Evolutionary conservation across 2,888 invertebrate species (phyloP), one percentile per base, ranked within the genome.

Genomic region (Ischnus inquisitorius): DNA sequence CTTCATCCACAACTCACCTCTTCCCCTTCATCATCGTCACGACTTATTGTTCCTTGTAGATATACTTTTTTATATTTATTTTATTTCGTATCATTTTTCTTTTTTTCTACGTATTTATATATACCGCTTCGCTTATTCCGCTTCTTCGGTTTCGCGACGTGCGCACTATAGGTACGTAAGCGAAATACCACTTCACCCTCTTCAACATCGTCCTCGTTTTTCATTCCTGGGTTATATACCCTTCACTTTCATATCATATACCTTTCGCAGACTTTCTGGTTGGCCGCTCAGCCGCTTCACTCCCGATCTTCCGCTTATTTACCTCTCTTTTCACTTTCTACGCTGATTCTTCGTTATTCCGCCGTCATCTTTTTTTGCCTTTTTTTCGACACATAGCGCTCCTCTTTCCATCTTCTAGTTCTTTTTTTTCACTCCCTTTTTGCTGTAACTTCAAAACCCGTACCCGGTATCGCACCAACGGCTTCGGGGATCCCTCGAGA

Each of bases 11-110:
- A 25, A 57, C 57, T 4, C 6, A 28, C 12, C 46, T 69, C 76
- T 74, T 62, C 75, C 82, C 81, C 77, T 57, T 71, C 54, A 85
- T 54, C 57, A 57, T 46, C 51, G 46, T 68, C 62, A 64, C 69
- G 51, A 54, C 72, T 62, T 48, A 69, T 80, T 51, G 64, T 51
- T 69, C 41, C 51, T 78, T 65, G 69, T 62, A 43, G 14, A 54
- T 48, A 39, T 34, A 19, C 60, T 62, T 39, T 34, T 22, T 65
- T 8, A 16, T n/a, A 14, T 60, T 64, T 57, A 2, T 57, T 54
- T 57, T 60, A 60, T n/a, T 19, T 62, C 12, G 14, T 22, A 5
- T 12, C 10, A 5, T 12, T 28, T 19, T 51, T 68, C 16, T 34
- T 12, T 39, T 34, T 25, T 48, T 16, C 14, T 34, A 10, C 46